A percentile compares a stretch with the other conserved stretches of the same genome.
These are phyloP conservation scores for Lepus europaeus DNA, from an alignment of 2,113 vertebrate species.

Conservation along the genomic window DNA sequence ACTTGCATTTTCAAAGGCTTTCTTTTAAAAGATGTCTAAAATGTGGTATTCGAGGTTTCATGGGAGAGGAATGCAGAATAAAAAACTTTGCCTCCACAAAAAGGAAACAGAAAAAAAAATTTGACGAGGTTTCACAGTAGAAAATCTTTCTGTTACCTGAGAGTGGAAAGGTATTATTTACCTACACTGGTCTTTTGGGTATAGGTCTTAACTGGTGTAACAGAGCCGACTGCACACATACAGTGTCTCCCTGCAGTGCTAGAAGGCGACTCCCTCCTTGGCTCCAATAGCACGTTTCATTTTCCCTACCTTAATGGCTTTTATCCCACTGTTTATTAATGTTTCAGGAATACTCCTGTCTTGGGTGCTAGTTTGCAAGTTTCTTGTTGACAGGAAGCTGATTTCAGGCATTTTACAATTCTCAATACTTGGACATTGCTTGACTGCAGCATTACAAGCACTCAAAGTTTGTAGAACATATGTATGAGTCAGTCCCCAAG, in stretches of 20 bases:
- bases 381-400: neutral
- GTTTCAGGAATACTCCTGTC: neutral
- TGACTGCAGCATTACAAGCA: neutral
- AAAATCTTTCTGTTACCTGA: constrained; percentile 13
- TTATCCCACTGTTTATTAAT: neutral
- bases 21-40: constrained; percentile 61
- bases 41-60: constrained; percentile 39
- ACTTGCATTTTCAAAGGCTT: constrained; percentile 18
- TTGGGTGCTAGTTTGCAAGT: neutral
- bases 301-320: neutral
- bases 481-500: neutral
- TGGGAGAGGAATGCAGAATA: constrained; percentile 41
- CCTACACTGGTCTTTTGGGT: neutral
- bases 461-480: neutral
- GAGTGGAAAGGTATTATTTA: neutral
- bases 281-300: neutral
- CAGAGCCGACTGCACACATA: neutral
- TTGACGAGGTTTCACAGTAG: constrained; percentile 10
- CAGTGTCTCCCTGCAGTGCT: neutral
- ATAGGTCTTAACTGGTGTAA: neutral
- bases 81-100: constrained; percentile 38
- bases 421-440: neutral
- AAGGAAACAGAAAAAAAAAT: neutral
- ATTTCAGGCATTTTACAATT: constrained; percentile 6
- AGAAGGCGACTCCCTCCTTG: neutral